phyloP scores from a whole-genome alignment of 2,888 invertebrate species.

The Sminthurides aquaticus region DNA sequence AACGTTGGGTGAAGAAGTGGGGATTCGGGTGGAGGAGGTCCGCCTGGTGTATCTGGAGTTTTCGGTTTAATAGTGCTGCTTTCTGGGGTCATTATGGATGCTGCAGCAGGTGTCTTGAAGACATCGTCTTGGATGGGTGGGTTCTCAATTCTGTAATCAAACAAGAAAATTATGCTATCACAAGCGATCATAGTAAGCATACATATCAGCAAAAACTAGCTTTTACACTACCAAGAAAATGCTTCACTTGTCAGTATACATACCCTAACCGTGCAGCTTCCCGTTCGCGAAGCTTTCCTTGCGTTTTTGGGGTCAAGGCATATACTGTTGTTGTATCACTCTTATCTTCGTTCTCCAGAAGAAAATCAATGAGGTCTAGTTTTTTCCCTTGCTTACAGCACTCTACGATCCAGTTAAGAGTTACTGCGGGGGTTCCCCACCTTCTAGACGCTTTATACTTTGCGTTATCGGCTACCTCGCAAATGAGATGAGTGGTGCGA shows the following conservation, averaged over 20 bases:
- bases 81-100: too few relatives aligned
- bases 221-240: too few relatives aligned
- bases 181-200: too few relatives aligned
- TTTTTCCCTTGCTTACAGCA: conserved; percentile 49
- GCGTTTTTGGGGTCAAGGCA: background rate
- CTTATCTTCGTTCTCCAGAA: conserved; percentile 1
- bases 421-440: conserved; percentile 77
- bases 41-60: too few relatives aligned
- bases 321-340: conserved; percentile 9
- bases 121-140: background rate
- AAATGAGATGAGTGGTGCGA: conserved; percentile 74
- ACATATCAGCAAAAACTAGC: too few relatives aligned
- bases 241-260: too few relatives aligned
- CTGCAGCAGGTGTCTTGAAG: conserved; percentile 6
- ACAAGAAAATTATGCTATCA: too few relatives aligned
- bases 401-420: conserved; percentile 65
- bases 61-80: too few relatives aligned
- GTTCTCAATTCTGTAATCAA: too few relatives aligned
- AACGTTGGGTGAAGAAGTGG: conserved; percentile 15
- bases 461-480: conserved; percentile 59
- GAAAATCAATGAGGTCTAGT: conserved; percentile 1
- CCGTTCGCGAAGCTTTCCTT: background rate
- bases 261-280: background rate
- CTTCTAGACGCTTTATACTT: conserved; percentile 75
- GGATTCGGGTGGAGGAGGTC: too few relatives aligned